Conservation (phyloP, 2,797 vertebrate species). For the Sphenopsis melanotis region DNA sequence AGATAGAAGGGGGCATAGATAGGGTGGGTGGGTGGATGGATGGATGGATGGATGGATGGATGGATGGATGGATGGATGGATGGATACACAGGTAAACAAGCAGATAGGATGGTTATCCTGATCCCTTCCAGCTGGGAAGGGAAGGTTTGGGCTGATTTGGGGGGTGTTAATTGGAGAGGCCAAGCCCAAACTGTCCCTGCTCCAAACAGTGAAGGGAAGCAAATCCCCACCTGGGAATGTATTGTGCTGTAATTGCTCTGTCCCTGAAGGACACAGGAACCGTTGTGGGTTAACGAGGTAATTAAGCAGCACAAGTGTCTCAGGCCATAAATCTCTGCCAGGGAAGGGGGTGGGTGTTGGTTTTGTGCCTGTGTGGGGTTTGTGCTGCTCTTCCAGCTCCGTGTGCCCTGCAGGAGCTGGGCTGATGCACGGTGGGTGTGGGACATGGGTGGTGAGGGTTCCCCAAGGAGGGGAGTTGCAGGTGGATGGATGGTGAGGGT, state of each 20-base stretch:
- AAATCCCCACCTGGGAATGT: not conserved
- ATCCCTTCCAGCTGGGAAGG: not conserved
- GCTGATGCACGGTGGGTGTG: not conserved
- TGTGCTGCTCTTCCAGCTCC: fast-evolving
- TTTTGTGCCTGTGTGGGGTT: fast-evolving
- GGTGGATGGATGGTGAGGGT: too few relatives aligned
- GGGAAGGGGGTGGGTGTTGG: not conserved
- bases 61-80: too few relatives aligned
- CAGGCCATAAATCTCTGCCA: not conserved
- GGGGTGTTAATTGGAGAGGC: not conserved
- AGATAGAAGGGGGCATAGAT: too few relatives aligned
- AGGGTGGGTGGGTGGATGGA: too few relatives aligned
- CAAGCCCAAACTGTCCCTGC: not conserved
- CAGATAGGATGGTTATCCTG: not conserved
- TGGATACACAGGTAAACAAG: not conserved
- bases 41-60: fast-evolving
- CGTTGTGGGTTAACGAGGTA: not conserved
- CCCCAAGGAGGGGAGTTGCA: not conserved
- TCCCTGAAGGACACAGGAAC: not conserved
- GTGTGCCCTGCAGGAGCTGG: fast-evolving
- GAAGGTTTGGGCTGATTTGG: not conserved
- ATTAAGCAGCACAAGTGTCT: not conserved
- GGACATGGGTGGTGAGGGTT: fast-evolving
- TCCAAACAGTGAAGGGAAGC: fast-evolving
- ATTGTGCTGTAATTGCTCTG: not conserved